Percentiles rank a stretch among this genome's conserved stretches.
phyloP scores from a whole-genome alignment of 2,113 vertebrate species.

The Onychorhynchus coronatus region DNA sequence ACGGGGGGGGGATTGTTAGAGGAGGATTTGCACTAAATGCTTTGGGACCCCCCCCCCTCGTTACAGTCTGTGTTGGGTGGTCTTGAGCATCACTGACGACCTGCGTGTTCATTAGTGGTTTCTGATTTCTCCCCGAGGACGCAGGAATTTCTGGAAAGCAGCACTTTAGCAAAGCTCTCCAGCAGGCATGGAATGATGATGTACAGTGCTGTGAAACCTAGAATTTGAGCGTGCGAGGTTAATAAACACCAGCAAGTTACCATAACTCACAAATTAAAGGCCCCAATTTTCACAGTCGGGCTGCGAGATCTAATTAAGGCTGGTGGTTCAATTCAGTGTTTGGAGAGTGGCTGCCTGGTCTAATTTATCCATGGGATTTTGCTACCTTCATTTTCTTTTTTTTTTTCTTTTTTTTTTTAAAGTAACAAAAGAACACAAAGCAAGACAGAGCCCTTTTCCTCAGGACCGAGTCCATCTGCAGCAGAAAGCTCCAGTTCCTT shows the following conservation, averaged over 20 bases:
- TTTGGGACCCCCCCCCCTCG: not conserved
- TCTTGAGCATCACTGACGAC: not conserved
- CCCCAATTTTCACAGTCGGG: slow-evolving; percentile 55
- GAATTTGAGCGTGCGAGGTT: not conserved
- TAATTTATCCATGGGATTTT: not conserved
- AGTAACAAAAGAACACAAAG: not conserved
- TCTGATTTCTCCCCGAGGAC: not conserved
- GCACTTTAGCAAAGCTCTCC: not conserved
- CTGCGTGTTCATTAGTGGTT: fast-evolving
- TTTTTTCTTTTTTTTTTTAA: not conserved
- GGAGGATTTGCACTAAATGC: not conserved
- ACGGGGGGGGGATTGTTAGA: not conserved
- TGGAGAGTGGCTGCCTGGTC: not conserved
- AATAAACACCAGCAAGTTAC: slow-evolving; percentile 23
- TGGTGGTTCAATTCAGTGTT: slow-evolving; percentile 17
- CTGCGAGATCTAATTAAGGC: slow-evolving; percentile 50
- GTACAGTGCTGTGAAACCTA: not conserved
- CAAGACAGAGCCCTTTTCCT: not conserved
- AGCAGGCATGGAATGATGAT: not conserved
- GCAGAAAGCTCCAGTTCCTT: not conserved
- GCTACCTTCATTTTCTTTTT: not conserved
- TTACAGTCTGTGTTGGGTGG: not conserved
- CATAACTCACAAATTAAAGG: slow-evolving; percentile 38
- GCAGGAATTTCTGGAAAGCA: not conserved
- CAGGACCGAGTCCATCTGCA: not conserved